Percentiles rank a stretch among this genome's conserved stretches.
Evolutionary conservation across 1,140 invertebrate genomes (phyloP).

Genomic region (Lasaia peninsularis): DNA sequence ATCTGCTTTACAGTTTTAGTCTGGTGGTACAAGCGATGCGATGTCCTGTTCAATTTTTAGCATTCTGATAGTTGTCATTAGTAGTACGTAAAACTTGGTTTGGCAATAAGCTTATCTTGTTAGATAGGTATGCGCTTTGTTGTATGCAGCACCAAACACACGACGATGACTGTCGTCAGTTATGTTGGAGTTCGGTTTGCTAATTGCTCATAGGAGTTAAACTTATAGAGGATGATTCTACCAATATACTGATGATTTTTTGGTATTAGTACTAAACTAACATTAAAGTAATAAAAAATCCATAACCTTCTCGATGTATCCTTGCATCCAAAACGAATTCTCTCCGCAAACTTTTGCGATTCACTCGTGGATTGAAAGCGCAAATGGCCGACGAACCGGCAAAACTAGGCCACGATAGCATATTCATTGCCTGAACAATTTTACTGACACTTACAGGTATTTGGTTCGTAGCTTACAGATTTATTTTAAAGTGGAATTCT

Average conservation of each 20-base stretch:
- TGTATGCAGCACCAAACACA: no score
- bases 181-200: no score
- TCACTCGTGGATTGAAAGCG: slow-evolving; percentile 42
- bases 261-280: neutral
- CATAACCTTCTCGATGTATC: slow-evolving; percentile 48
- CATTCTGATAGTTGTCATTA: no score
- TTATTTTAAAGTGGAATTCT: neutral
- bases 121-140: no score
- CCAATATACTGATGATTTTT: neutral
- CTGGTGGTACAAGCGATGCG: no score
- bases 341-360: slow-evolving; percentile 42
- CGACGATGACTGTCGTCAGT: no score
- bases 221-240: neutral
- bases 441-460: slow-evolving; percentile 34
- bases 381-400: slow-evolving; percentile 64
- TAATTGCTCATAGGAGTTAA: no score
- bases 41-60: no score
- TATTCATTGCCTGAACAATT: slow-evolving; percentile 51
- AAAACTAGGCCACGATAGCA: slow-evolving; percentile 64
- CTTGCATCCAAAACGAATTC: slow-evolving; percentile 45
- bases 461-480: slow-evolving; percentile 15
- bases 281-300: slow-evolving; percentile 29
- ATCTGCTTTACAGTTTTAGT: neutral
- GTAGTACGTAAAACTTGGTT: no score
- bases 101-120: no score